Conservation (phyloP, 35 echinoderm and acorn worm genomes). For the Lytechinus variegatus region DNA sequence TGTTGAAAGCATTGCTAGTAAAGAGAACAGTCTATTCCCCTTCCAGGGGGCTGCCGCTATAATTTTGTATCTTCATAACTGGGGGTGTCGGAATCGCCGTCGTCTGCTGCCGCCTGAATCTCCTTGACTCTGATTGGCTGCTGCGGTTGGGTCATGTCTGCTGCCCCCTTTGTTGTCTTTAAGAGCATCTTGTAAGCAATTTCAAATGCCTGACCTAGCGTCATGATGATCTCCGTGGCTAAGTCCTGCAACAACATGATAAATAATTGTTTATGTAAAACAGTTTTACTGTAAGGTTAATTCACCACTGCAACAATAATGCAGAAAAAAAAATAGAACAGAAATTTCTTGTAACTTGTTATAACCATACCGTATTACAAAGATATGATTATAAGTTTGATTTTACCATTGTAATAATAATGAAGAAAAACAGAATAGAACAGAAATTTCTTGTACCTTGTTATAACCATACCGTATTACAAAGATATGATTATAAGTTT, state of each 20-base stretch:
- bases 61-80: conserved; percentile 51
- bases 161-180: conserved; percentile 41
- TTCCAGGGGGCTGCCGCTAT: conserved; percentile 17
- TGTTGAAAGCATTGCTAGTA: neutral
- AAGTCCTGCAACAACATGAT: conserved; percentile 59
- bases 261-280: no score
- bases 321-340: no score
- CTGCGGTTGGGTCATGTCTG: conserved; percentile 2
- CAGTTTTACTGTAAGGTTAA: no score
- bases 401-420: no score
- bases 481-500: no score
- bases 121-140: neutral
- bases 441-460: no score
- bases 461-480: no score
- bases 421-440: no score
- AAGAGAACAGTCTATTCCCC: neutral
- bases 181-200: conserved; percentile 94
- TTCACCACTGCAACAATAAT: no score
- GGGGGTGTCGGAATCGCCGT: neutral
- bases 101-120: neutral
- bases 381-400: no score
- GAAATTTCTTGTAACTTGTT: no score
- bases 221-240: conserved; percentile 93
- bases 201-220: conserved; percentile 96
- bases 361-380: no score